Evolutionary conservation across 2,888 invertebrate genomes (phyloP), one percentile per base, ranked within the genome.

Genomic region (Drosophila hamatofila): DNA sequence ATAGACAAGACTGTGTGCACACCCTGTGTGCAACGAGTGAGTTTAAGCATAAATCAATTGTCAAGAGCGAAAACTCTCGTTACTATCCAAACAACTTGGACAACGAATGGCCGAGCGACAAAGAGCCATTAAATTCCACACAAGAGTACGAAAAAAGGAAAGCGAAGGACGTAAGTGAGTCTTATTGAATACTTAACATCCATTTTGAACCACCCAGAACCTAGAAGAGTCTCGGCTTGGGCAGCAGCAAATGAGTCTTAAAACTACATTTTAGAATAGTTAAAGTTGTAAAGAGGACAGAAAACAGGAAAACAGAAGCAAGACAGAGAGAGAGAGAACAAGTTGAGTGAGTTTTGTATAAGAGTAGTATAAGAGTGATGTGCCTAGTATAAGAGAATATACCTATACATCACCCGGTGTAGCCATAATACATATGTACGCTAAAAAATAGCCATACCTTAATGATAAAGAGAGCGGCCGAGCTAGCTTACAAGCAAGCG

Each of bases 311-410:
- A 21, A 14, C 14, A 49, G 8, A 21, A 21, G 27, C 2, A 16
- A 9, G 42, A 35, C 3, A 35, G 35, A 16, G 35, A 35, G 35
- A n/a, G 44, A 23, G 1, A 2, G 23, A 23, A 6, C 25, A 11
- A 46, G 25, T n/a, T 18, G 25, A 27, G 18, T 39, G 18, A 54
- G 5, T 21, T 11, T 21, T 30, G 30, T 42, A 23, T 25, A 8
- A 55, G 18, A 16, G 16, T 11, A 14, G 23, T 18, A 23, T 33
- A 23, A 46, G 59, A 62, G 48, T 42, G 48, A 56, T 44, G 59
- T 51, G n/a, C 48, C 58, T n/a, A 62, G 55, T 57, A 18, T 54
- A 16, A 27, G 33, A 55, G 41, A 30, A 42, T n/a, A 27, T 30
- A 41, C 55, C n/a, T 39, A 18, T 39, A 18, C 3, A 27, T 18